Evolutionary conservation across 2,113 vertebrate species (phyloP).

Genomic region (Tragulus kanchil): DNA sequence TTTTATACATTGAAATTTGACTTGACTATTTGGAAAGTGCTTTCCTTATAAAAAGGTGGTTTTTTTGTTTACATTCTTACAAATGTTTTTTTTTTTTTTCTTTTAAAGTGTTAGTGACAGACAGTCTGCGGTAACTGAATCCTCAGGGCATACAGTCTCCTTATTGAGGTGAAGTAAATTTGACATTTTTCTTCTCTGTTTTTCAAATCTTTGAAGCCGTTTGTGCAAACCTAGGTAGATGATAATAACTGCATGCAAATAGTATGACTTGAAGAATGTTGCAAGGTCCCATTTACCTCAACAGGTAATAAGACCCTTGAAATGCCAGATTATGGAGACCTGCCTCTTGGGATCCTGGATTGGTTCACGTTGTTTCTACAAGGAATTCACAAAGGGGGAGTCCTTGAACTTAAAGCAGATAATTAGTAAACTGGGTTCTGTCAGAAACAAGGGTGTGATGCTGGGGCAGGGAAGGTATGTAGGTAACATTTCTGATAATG

Average conservation of each 20-base stretch:
- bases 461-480: neutral
- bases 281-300: neutral
- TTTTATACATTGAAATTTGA: slow-evolving; percentile 51
- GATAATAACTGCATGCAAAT: neutral
- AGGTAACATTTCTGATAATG: slow-evolving; percentile 5
- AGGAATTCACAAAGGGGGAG: neutral
- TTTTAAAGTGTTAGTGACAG: slow-evolving; percentile 77
- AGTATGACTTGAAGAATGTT: neutral
- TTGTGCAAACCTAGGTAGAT: slow-evolving; percentile 54
- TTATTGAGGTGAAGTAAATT: slow-evolving; percentile 74
- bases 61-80: slow-evolving; percentile 58
- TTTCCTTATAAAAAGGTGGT: slow-evolving; percentile 42
- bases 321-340: slow-evolving; percentile 9
- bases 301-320: neutral
- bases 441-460: slow-evolving; percentile 17
- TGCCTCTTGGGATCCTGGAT: neutral
- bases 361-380: slow-evolving; percentile 1
- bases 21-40: neutral
- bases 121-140: slow-evolving; percentile 62
- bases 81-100: slow-evolving; percentile 67
- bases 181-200: slow-evolving; percentile 59
- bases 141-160: slow-evolving; percentile 47
- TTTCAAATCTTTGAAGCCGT: slow-evolving; percentile 61
- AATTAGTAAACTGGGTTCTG: neutral
- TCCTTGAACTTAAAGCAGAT: slow-evolving; percentile 14